These are phyloP conservation scores for Protaetia brevitarsis DNA, from an alignment of 1,140 invertebrate genomes.

Conservation along the genomic window DNA sequence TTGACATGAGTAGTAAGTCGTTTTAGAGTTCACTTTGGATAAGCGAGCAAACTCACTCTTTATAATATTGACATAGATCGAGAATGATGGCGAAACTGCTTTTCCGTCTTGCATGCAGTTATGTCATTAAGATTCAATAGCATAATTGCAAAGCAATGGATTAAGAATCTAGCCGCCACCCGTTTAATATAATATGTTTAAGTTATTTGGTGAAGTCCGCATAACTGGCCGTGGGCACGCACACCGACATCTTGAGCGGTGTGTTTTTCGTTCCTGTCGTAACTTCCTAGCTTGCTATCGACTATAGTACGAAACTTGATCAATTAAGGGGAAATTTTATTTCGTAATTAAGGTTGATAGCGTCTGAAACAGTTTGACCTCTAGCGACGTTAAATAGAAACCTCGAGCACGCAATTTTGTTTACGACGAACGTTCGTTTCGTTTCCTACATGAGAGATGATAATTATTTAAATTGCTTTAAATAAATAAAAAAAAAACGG, in stretches of 20 bases:
- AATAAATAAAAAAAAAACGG: too few species aligned
- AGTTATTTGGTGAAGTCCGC: too few species aligned
- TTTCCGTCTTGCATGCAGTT: background rate
- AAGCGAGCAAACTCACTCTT: too few species aligned
- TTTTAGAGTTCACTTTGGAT: too few species aligned
- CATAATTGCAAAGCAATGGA: background rate
- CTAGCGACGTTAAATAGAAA: conserved; percentile 9
- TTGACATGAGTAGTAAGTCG: too few species aligned
- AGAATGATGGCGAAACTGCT: too few species aligned
- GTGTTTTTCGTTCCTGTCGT: background rate
- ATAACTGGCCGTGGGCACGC: conserved; percentile 1
- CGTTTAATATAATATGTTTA: too few species aligned
- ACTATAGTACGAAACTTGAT: conserved; percentile 13
- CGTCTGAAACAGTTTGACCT: conserved; percentile 2
- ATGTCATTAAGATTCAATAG: background rate
- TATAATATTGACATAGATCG: too few species aligned
- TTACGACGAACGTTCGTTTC: background rate
- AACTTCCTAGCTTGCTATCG: conserved; percentile 7
- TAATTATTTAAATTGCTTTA: conserved; percentile 16
- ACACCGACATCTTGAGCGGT: background rate
- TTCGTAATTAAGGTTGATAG: conserved; percentile 18
- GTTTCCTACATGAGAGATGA: background rate
- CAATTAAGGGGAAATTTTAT: conserved; percentile 18
- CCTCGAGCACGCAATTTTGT: conserved; percentile 10
- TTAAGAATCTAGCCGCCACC: too few species aligned